Evolutionary conservation across 2,888 invertebrate species (phyloP).

Genomic region (Drosophila neonasuta): DNA sequence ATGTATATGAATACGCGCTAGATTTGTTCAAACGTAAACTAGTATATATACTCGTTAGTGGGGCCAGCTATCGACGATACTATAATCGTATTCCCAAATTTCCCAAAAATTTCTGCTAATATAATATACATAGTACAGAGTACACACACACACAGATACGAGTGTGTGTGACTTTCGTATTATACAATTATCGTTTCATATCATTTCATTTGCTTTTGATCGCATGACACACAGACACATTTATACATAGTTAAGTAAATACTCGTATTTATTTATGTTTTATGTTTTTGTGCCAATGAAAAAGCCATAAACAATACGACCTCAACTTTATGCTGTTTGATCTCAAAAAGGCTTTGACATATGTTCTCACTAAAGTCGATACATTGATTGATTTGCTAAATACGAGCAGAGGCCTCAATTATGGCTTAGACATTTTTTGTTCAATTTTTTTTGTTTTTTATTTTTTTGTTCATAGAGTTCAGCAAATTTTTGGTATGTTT

Average conservation of each 20-base stretch:
- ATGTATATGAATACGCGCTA: slow-evolving; percentile 48
- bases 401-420: slow-evolving; percentile 7
- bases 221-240: slow-evolving; percentile 28
- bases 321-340: slow-evolving; percentile 12
- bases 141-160: not conserved
- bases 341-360: not conserved
- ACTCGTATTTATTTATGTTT: slow-evolving; percentile 23
- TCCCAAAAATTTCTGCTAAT: slow-evolving; percentile 35
- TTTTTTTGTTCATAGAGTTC: slow-evolving; percentile 40
- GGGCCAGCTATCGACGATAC: slow-evolving; percentile 33
- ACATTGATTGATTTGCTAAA: slow-evolving; percentile 12
- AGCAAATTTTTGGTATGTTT: slow-evolving; percentile 62
- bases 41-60: slow-evolving; percentile 25
- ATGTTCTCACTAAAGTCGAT: slow-evolving; percentile 8
- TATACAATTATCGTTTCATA: slow-evolving; percentile 14
- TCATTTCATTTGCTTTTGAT: slow-evolving; percentile 11
- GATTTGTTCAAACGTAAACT: slow-evolving; percentile 35
- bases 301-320: slow-evolving; percentile 20
- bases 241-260: slow-evolving; percentile 31
- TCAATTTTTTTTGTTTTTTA: not conserved
- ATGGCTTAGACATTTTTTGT: not conserved
- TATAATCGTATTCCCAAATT: slow-evolving; percentile 12
- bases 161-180: slow-evolving; percentile 17
- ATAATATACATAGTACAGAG: slow-evolving; percentile 28
- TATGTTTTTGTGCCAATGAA: slow-evolving; percentile 21